These are phyloP conservation scores for Clunio marinus DNA, from an alignment of 2,888 invertebrate species.

Conservation along the genomic window DNA sequence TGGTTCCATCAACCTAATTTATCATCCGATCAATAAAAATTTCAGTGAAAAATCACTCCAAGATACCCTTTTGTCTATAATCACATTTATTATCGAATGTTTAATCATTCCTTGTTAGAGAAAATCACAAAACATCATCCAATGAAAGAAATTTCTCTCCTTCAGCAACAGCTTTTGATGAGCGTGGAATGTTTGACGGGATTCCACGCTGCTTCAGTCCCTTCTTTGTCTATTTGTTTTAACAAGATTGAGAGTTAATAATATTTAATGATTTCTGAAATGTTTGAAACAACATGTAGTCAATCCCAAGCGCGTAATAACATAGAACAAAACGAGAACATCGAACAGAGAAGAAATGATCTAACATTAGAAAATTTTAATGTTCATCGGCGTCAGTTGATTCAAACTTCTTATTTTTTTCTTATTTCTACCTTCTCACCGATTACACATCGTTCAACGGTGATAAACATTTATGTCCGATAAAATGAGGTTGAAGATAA, in stretches of 20 bases:
- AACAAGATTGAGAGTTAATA: conserved; percentile 39
- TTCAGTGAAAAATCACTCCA: neutral
- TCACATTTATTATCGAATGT: conserved; percentile 31
- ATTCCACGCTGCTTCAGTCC: conserved; percentile 17
- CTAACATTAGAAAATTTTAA: conserved; percentile 19
- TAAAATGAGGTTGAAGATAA: conserved; percentile 25
- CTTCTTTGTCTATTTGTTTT: conserved; percentile 36
- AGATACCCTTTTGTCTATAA: neutral
- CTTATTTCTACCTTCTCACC: conserved; percentile 20
- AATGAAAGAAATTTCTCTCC: conserved; percentile 7
- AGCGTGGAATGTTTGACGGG: neutral
- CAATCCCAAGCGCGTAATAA: conserved; percentile 7
- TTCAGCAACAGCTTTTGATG: neutral
- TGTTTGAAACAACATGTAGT: conserved; percentile 21
- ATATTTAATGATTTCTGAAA: conserved; percentile 39
- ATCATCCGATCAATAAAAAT: conserved; percentile 20
- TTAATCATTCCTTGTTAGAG: conserved; percentile 28
- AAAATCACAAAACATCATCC: neutral
- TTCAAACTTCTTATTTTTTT: neutral
- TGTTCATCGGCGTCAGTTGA: conserved; percentile 36
- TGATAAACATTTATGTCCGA: conserved; percentile 35
- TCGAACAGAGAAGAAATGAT: conserved; percentile 15
- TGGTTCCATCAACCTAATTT: neutral
- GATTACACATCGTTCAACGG: conserved; percentile 10
- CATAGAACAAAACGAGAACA: too few relatives aligned